Conservation (phyloP, 2,797 vertebrate species). For the Galaxias olidus region DNA sequence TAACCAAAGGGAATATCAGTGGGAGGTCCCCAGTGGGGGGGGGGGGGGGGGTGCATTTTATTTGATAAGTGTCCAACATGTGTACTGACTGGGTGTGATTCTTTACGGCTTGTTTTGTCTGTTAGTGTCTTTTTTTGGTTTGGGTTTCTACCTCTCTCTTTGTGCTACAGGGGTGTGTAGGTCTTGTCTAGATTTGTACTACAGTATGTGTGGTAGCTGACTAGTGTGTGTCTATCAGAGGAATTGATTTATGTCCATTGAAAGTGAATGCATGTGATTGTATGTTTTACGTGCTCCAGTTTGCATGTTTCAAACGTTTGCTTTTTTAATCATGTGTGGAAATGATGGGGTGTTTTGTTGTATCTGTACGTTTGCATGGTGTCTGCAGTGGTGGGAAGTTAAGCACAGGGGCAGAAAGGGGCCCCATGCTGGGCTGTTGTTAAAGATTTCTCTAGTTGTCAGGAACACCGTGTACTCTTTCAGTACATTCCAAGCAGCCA, state of each 20-base stretch:
- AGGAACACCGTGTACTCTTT: slow-evolving; percentile 20
- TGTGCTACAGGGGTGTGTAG: neutral
- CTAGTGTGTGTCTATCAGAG: too few relatives aligned
- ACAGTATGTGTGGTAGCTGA: neutral
- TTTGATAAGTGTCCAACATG: neutral
- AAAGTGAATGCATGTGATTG: neutral
- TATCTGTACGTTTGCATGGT: neutral
- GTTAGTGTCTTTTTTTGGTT: neutral
- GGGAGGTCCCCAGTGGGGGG: slow-evolving; percentile 5
- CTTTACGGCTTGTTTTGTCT: neutral
- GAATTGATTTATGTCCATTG: neutral
- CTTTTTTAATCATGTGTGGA: slow-evolving; percentile 17
- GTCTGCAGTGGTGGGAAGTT: neutral
- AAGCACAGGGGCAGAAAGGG: slow-evolving; percentile 6
- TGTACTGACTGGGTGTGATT: neutral
- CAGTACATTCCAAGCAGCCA: slow-evolving; percentile 16
- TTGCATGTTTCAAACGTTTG: slow-evolving; percentile 4
- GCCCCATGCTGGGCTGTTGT: slow-evolving; percentile 15
- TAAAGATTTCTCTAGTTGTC: slow-evolving; percentile 15
- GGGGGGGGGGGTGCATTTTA: too few relatives aligned
- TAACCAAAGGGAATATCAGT: slow-evolving; percentile 7
- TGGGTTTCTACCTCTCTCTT: neutral
- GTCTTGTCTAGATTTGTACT: neutral
- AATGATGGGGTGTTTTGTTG: neutral
- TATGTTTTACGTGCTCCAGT: neutral